Evolutionary conservation across 2,797 vertebrate genomes (phyloP).

Genomic region (Valencia hispanica): DNA sequence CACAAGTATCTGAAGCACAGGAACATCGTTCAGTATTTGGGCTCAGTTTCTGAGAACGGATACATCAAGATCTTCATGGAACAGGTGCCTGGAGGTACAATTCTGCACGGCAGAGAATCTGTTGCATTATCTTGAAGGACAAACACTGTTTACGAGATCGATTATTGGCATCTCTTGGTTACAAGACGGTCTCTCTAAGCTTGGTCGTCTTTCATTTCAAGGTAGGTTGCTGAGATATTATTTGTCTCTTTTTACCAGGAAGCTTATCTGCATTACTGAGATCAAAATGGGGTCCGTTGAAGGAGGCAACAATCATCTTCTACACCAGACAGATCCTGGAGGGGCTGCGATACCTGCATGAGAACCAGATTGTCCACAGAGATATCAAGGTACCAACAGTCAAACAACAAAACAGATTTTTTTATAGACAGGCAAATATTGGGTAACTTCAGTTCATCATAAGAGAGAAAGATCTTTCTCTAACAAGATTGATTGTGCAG

Average conservation of each 20-base stretch:
- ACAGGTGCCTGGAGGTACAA: conserved; percentile 96
- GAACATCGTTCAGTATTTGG: conserved; percentile 98
- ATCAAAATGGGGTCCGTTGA: conserved; percentile 98
- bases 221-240: conserved; percentile 53
- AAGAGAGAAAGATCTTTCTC: neutral
- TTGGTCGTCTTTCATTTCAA: conserved; percentile 54
- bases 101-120: neutral
- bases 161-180: conserved; percentile 39
- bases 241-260: conserved; percentile 79
- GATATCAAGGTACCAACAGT: conserved; percentile 92
- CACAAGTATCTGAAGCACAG: conserved; percentile 98
- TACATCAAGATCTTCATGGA: conserved; percentile 99
- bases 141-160: conserved; percentile 3
- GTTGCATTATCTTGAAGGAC: neutral
- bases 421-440: neutral
- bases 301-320: conserved; percentile 97
- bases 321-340: conserved; percentile 98
- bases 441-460: neutral
- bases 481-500: no score
- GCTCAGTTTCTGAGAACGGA: conserved; percentile 94
- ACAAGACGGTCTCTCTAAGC: conserved; percentile 46
- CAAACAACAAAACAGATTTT: neutral
- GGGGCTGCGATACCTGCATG: conserved; percentile 96
- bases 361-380: conserved; percentile 98
- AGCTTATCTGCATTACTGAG: conserved; percentile 95